A percentile compares a stretch with the other conserved stretches of the same genome.
These are phyloP conservation scores for Parapristionchus giblindavisi DNA, from an alignment of 2,888 invertebrate genomes.

Conservation along the genomic window DNA sequence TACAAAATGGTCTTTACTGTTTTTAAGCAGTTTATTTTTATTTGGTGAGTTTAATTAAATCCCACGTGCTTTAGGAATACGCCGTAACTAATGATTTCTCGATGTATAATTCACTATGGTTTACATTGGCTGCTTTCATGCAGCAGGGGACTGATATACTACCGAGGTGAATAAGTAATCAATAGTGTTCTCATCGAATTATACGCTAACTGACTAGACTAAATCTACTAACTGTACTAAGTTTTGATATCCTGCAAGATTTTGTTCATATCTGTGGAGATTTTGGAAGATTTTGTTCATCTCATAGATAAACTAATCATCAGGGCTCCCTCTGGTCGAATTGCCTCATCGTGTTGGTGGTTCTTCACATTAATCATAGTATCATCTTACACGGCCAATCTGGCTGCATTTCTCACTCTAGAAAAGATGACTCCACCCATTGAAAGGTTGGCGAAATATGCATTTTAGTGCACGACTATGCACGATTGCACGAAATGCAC, in stretches of 20 bases:
- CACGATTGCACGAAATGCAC: too few relatives aligned
- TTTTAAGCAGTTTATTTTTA: too few relatives aligned
- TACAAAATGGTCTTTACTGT: too few relatives aligned
- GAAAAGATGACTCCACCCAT: conserved; percentile 87
- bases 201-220: background rate
- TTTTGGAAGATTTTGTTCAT: background rate
- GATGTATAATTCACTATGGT: conserved; percentile 95
- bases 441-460: conserved; percentile 74
- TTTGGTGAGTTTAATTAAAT: too few relatives aligned
- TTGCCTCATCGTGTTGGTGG: conserved; percentile 99
- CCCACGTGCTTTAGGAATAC: conserved; percentile 66
- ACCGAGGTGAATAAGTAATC: conserved; percentile 79
- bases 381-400: conserved; percentile 85
- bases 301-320: background rate
- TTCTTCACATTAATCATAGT: conserved; percentile 93
- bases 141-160: conserved; percentile 97
- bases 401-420: conserved; percentile 95
- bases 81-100: conserved; percentile 83
- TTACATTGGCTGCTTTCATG: conserved; percentile 95
- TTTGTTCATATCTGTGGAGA: background rate
- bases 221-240: background rate
- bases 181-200: background rate
- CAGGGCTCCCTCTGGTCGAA: conserved; percentile 77
- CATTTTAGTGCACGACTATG: too few relatives aligned
- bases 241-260: background rate